phyloP scores from a whole-genome alignment of 2,888 invertebrate species.

The Abscondita cerata region DNA sequence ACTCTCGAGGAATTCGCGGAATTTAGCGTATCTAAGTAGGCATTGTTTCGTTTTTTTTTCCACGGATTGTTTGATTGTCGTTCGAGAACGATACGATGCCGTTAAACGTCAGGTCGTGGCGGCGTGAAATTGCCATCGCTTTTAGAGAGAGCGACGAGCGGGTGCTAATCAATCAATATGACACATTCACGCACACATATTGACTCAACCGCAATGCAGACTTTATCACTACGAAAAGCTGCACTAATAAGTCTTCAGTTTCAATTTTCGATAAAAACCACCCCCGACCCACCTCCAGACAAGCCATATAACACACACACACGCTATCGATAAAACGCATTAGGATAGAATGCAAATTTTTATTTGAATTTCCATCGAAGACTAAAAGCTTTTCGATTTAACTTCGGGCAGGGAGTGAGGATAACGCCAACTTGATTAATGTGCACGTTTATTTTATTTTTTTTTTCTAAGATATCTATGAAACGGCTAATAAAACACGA shows the following conservation, averaged over 20 bases:
- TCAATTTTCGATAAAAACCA: background rate
- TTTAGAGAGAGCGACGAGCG: conserved; percentile 13
- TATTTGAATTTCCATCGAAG: conserved; percentile 19
- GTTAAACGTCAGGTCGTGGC: background rate
- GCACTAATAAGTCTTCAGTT: conserved; percentile 8
- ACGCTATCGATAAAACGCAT: conserved; percentile 25
- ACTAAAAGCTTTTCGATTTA: conserved; percentile 16
- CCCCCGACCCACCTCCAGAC: background rate
- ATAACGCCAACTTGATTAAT: too few species aligned
- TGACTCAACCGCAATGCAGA: conserved; percentile 21
- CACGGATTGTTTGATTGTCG: too few species aligned
- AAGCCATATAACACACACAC: background rate
- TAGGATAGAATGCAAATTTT: conserved; percentile 21
- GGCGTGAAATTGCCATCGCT: conserved; percentile 13
- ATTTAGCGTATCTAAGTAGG: too few species aligned
- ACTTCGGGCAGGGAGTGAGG: background rate
- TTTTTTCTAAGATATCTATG: too few species aligned
- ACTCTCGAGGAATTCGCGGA: conserved; percentile 1
- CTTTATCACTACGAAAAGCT: background rate
- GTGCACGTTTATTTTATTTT: too few species aligned
- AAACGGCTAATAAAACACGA: too few species aligned
- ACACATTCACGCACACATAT: conserved; percentile 25
- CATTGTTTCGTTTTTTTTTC: too few species aligned
- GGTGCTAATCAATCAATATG: conserved; percentile 31
- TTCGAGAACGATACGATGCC: background rate